phyloP scores from a whole-genome alignment of 2,797 vertebrate species.

The Molossus alvarezi region DNA sequence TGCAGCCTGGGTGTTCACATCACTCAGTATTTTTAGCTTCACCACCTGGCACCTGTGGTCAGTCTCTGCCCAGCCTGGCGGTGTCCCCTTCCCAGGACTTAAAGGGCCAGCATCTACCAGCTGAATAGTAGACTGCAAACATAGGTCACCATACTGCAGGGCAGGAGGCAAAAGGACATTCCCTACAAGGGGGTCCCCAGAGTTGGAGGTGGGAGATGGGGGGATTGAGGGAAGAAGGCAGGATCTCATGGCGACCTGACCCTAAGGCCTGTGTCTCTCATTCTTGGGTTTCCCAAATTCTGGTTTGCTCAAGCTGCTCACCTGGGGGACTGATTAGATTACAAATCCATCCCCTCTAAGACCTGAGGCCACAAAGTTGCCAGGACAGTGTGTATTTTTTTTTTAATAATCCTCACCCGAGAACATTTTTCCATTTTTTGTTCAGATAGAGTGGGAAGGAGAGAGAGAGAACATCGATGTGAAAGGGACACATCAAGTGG shows the following conservation, averaged over 20 bases:
- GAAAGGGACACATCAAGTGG: too few species aligned
- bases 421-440: too few species aligned
- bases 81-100: conserved; percentile 67
- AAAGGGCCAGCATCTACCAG: conserved; percentile 74
- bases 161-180: not conserved
- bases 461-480: too few species aligned
- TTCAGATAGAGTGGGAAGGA: too few species aligned
- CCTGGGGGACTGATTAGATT: not conserved
- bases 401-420: too few species aligned
- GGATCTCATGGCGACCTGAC: not conserved
- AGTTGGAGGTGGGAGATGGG: not conserved
- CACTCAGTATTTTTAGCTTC: conserved; percentile 86
- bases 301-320: not conserved
- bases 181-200: not conserved
- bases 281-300: not conserved
- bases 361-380: not conserved
- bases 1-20: conserved; percentile 64
- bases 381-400: not conserved
- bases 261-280: not conserved
- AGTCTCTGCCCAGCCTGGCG: conserved; percentile 79
- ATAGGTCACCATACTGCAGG: not conserved
- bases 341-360: not conserved
- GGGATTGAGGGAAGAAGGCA: not conserved
- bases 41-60: conserved; percentile 87
- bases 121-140: conserved; percentile 25